Percentiles rank a stretch among this genome's conserved stretches.
Evolutionary conservation across 2,113 vertebrate species (phyloP).

Genomic region (Onychostoma macrolepis): DNA sequence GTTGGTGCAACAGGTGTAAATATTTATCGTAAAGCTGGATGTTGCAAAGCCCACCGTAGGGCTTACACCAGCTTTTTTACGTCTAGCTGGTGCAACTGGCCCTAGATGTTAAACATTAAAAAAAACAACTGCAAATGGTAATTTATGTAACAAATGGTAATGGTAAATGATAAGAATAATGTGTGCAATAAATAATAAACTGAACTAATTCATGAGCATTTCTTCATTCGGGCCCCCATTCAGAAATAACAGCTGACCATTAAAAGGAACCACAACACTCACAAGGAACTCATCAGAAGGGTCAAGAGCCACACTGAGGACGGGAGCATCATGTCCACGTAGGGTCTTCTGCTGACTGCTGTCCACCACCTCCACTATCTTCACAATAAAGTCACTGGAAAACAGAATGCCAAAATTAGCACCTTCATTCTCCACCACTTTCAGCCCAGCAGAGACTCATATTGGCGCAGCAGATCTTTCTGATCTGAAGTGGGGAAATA

Average conservation of each 20-base stretch:
- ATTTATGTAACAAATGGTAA: background rate
- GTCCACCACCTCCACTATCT: slow-evolving; percentile 91
- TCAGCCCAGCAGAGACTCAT: slow-evolving; percentile 29
- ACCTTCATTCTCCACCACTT: background rate
- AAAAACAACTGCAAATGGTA: no score
- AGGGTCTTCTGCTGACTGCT: slow-evolving; percentile 93
- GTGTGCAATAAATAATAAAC: background rate
- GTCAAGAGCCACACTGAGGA: slow-evolving; percentile 93
- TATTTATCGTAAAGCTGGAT: no score
- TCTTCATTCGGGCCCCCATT: background rate
- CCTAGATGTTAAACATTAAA: background rate
- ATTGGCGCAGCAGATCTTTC: slow-evolving; percentile 33
- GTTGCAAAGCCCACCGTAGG: no score
- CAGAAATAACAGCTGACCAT: background rate
- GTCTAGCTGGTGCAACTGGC: no score
- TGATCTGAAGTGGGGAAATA: slow-evolving; percentile 45
- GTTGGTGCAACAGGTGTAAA: no score
- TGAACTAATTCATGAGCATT: background rate
- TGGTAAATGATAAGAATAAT: no score
- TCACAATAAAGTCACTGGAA: slow-evolving; percentile 92
- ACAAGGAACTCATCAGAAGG: slow-evolving; percentile 90
- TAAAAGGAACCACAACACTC: slow-evolving; percentile 54
- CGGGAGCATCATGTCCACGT: slow-evolving; percentile 89
- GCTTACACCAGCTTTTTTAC: no score
- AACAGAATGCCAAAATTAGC: background rate